phyloP scores from a whole-genome alignment of 2,888 invertebrate species.

The Formica aserva region DNA sequence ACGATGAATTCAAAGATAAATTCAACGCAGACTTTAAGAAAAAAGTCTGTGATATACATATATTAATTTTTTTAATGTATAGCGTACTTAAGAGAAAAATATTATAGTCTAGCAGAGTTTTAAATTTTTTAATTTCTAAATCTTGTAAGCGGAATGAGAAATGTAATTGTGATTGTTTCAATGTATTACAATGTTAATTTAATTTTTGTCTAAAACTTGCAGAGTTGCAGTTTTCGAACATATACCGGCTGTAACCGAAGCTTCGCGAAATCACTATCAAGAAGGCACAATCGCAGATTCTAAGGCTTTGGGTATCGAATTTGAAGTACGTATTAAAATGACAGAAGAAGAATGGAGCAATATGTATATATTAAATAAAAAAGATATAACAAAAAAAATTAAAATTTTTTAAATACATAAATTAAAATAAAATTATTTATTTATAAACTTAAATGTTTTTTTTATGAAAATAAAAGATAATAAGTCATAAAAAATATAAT shows the following conservation, averaged over 20 bases:
- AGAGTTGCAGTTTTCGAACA: constrained; percentile 90
- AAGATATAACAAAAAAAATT: neutral
- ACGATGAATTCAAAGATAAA: neutral
- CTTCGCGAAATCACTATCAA: constrained; percentile 75
- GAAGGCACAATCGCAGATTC: constrained; percentile 50
- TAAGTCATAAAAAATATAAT: neutral
- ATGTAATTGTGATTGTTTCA: neutral
- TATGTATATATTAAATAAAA: neutral
- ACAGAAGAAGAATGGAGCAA: neutral
- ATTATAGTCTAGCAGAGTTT: neutral
- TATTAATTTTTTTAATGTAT: neutral
- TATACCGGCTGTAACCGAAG: constrained; percentile 88
- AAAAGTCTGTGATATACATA: neutral
- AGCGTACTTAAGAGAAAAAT: neutral
- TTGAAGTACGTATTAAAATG: constrained; percentile 87
- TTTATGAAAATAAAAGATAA: neutral
- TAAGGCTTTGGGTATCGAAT: constrained; percentile 88
- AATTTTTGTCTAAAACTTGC: constrained; percentile 78
- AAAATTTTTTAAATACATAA: neutral
- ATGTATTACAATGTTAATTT: neutral
- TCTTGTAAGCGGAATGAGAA: neutral
- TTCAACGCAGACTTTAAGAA: neutral
- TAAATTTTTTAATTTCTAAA: neutral
- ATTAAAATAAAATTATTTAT: neutral
- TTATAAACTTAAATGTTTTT: neutral